Evolutionary conservation across 2,113 vertebrate species (phyloP).

Genomic region (Gulo gulo): DNA sequence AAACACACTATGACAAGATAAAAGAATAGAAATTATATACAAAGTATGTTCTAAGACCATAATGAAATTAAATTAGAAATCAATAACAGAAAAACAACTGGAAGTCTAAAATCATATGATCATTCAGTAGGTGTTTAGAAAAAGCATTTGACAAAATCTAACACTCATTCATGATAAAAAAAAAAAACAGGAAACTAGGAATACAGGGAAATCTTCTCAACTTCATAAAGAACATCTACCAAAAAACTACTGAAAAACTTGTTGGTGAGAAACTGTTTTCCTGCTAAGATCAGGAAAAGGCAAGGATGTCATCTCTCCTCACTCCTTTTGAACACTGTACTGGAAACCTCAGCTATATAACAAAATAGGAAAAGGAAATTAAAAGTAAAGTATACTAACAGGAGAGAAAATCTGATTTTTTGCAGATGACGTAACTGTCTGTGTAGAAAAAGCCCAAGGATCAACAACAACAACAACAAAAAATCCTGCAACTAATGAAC

Average conservation of each 20-base stretch:
- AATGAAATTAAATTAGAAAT: background rate
- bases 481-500: background rate
- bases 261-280: background rate
- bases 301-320: background rate
- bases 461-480: background rate
- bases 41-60: background rate
- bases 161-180: background rate
- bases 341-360: background rate
- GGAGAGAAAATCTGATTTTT: background rate
- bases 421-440: background rate
- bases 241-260: background rate
- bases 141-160: background rate
- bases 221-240: background rate
- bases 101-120: background rate
- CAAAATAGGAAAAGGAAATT: background rate
- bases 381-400: background rate
- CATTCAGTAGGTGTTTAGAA: background rate
- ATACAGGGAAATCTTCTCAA: background rate
- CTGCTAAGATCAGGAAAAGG: background rate
- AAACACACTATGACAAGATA: background rate
- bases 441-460: background rate
- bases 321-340: background rate
- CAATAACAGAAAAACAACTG: background rate
- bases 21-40: background rate
- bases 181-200: background rate